Evolutionary conservation across 2,113 vertebrate genomes (phyloP).

Genomic region (Struthidea cinerea): DNA sequence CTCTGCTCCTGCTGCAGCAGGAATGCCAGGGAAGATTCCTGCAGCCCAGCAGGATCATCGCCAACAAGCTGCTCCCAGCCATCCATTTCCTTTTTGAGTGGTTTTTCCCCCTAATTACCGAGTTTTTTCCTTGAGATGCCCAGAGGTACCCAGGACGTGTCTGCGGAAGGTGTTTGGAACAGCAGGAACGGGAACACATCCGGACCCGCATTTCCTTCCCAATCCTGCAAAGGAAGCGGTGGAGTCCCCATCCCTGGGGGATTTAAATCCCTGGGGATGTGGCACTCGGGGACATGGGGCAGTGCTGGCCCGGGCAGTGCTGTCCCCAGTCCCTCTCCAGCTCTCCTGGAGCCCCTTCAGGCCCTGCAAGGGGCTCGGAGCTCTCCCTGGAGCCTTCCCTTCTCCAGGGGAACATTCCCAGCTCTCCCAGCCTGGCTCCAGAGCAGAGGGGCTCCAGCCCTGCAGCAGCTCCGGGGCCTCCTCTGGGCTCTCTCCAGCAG

Average conservation of each 20-base stretch:
- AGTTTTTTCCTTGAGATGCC: background rate
- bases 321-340: too few relatives aligned
- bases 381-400: background rate
- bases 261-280: background rate
- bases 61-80: background rate
- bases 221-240: background rate
- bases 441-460: background rate
- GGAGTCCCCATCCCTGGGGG: background rate
- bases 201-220: background rate
- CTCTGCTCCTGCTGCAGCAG: background rate
- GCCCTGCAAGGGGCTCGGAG: too few relatives aligned
- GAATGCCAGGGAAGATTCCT: background rate
- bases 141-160: background rate
- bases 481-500: background rate
- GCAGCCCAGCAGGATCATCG: background rate
- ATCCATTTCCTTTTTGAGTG: fast-evolving
- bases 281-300: background rate
- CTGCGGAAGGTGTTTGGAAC: background rate
- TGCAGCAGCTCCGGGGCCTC: background rate
- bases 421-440: background rate
- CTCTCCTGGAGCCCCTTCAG: too few relatives aligned
- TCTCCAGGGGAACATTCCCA: background rate
- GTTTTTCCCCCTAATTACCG: fast-evolving
- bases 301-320: background rate
- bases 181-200: background rate